A percentile compares a stretch with the other conserved stretches of the same genome.
phyloP scores from a whole-genome alignment of 1,140 invertebrate genomes.

The Tetragonula clypearis region DNA sequence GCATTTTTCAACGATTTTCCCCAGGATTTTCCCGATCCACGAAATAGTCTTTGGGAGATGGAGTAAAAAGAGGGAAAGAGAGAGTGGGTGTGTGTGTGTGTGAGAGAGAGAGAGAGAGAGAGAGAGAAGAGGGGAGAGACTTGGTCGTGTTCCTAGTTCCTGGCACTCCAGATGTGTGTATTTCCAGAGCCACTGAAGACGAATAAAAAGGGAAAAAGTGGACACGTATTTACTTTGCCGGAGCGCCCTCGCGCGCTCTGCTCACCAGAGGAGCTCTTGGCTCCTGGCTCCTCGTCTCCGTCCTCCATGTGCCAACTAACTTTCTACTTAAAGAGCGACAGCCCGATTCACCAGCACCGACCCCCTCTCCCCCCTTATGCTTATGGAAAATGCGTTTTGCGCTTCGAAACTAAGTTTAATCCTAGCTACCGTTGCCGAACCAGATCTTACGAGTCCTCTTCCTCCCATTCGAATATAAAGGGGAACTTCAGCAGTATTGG shows the following conservation, averaged over 20 bases:
- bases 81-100: too few species aligned
- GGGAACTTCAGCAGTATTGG: not conserved
- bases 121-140: not conserved
- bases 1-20: slow-evolving; percentile 1
- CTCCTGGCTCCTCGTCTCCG: slow-evolving; percentile 30
- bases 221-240: slow-evolving; percentile 50
- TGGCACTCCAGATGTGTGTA: slow-evolving; percentile 5
- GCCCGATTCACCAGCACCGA: slow-evolving; percentile 18
- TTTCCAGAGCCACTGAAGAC: slow-evolving; percentile 34
- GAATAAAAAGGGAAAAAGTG: slow-evolving; percentile 49
- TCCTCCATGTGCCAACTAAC: slow-evolving; percentile 46
- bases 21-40: not conserved
- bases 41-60: slow-evolving; percentile 8
- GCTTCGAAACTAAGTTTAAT: slow-evolving; percentile 51
- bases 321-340: slow-evolving; percentile 56
- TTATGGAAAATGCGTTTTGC: slow-evolving; percentile 53
- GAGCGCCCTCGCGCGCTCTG: slow-evolving; percentile 26
- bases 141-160: not conserved
- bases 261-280: slow-evolving; percentile 31
- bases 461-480: not conserved
- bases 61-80: not conserved
- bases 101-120: too few species aligned
- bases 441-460: not conserved
- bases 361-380: slow-evolving; percentile 38
- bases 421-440: slow-evolving; percentile 12